Evolutionary conservation across 2,797 vertebrate species (phyloP), one percentile per base, ranked within the genome.

Genomic region (Nyctalus aviator): DNA sequence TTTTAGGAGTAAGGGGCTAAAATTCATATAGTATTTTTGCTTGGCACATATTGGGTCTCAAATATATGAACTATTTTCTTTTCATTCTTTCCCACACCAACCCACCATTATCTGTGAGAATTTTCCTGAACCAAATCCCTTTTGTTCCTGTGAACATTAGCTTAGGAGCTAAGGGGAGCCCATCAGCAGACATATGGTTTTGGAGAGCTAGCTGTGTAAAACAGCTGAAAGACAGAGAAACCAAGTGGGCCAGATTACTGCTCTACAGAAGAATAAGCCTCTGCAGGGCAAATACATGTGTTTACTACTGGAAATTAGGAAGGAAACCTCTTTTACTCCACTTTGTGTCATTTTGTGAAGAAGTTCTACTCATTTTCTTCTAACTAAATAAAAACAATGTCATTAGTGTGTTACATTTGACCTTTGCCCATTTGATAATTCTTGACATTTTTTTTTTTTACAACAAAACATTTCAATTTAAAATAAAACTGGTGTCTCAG

Each of bases 21-120:
- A 48, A 37, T 87, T 88, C 71, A 88, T 14, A 66, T 0, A 48
- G 57, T 37, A 91, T 82, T 88, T 88, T 94, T 86, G 9, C 35
- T 81, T 92, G 62, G 35, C 53, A 87, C 10, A 46, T 23, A 50
- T 13, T 20, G 10, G 84, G 13, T 59, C 23, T 81, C 27, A 68
- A 53, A 25, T 59, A 76, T 59, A 53, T 73, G 59, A 23, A 9
- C 55, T 72, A 64, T 8, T 84, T 9, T 88, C 32, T 75, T 81
- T 83, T 35, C 32, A 55, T 37, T 25, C 25, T 59, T 86, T 3
- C 18, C 17, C 13, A 37, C 44, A 76, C n/a, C 21, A 44, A n/a
- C 20, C 30, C 20, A 30, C 10, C 20, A 69, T 83, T 78, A 69
- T 69, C 46, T 75, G 14, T 71, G 44, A 3, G 25, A 55, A 66